These are phyloP conservation scores for Apteryx mantelli DNA, from an alignment of 2,113 vertebrate species.

Conservation along the genomic window DNA sequence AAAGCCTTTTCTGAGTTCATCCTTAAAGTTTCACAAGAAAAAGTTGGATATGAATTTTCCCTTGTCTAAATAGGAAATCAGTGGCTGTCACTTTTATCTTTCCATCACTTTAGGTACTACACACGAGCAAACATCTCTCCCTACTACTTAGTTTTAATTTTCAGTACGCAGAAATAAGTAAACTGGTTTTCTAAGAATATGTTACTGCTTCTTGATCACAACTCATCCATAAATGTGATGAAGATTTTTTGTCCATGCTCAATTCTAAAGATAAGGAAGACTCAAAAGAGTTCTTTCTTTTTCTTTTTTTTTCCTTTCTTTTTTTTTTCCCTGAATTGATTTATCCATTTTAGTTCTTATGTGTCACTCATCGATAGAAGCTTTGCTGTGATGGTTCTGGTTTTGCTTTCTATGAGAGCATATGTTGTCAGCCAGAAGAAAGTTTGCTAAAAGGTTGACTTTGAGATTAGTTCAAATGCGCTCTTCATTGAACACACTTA, in stretches of 20 bases:
- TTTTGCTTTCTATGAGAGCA: slow-evolving; percentile 19
- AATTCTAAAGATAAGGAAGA: neutral
- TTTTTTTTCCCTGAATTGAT: neutral
- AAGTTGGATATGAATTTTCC: neutral
- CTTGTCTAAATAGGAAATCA: neutral
- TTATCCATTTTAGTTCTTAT: neutral
- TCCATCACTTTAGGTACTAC: neutral
- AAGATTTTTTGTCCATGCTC: neutral
- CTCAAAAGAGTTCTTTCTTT: neutral
- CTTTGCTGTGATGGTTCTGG: neutral
- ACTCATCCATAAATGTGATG: neutral
- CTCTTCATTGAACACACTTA: slow-evolving; percentile 14
- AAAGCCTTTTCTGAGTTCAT: neutral
- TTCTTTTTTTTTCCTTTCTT: too few species aligned
- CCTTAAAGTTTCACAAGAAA: neutral
- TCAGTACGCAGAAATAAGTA: neutral
- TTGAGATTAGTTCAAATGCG: slow-evolving; percentile 24
- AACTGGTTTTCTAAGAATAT: neutral
- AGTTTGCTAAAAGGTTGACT: slow-evolving; percentile 29
- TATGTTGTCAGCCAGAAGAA: slow-evolving; percentile 7
- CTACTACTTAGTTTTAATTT: neutral
- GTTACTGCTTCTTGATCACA: neutral
- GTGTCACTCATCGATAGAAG: neutral
- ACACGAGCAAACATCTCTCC: neutral
- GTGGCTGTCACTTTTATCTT: neutral